These are phyloP conservation scores for Neuroscelio doddi DNA, from an alignment of 2,888 invertebrate species.

Conservation along the genomic window DNA sequence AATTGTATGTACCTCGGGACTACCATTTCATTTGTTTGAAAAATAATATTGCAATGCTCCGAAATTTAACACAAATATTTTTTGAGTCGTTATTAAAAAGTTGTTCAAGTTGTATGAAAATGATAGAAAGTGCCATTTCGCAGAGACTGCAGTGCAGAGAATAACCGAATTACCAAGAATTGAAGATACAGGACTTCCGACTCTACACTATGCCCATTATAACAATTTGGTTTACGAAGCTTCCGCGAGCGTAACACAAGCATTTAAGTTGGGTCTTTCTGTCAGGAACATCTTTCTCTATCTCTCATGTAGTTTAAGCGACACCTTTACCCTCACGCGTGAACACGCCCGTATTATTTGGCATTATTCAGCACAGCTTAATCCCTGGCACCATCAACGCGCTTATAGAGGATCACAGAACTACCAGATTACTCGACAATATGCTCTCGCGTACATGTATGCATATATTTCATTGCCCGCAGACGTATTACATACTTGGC, in stretches of 20 bases:
- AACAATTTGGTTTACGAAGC: constrained; percentile 59
- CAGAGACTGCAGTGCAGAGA: constrained; percentile 47
- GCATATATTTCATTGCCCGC: constrained; percentile 21
- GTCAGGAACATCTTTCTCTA: not conserved
- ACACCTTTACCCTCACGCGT: constrained; percentile 41
- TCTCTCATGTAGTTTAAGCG: no score
- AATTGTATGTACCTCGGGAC: no score
- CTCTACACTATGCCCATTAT: constrained; percentile 52
- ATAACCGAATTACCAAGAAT: constrained; percentile 52
- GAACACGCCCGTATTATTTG: constrained; percentile 44
- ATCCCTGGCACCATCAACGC: constrained; percentile 41
- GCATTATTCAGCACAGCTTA: constrained; percentile 45
- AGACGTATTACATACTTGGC: constrained; percentile 37
- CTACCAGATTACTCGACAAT: constrained; percentile 37
- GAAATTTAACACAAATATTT: no score
- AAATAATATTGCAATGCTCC: no score
- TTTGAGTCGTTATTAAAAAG: no score
- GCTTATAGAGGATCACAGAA: constrained; percentile 19
- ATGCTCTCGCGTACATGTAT: no score
- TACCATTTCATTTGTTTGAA: no score
- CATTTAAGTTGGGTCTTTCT: constrained; percentile 1
- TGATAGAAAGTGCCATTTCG: constrained; percentile 55
- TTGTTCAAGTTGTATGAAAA: no score
- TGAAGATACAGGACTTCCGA: constrained; percentile 44
- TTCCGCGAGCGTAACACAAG: constrained; percentile 40